These are phyloP conservation scores for Heliconius congener DNA, from an alignment of 1,140 invertebrate genomes.

Conservation along the genomic window DNA sequence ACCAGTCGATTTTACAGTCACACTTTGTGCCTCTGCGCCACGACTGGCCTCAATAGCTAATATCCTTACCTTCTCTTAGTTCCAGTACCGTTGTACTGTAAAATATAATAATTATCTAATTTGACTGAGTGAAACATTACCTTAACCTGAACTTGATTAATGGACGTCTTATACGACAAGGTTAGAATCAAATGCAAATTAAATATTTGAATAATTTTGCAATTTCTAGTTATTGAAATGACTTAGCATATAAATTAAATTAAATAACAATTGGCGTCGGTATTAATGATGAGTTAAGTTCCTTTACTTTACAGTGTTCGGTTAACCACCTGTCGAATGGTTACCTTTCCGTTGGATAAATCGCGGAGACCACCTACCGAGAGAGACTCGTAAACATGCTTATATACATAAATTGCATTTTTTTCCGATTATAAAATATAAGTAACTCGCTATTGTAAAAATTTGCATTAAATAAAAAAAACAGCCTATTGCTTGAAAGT, in stretches of 20 bases:
- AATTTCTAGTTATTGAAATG: conserved; percentile 37
- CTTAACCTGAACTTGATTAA: too few species aligned
- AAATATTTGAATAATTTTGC: too few species aligned
- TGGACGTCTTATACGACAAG: too few species aligned
- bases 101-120: not conserved
- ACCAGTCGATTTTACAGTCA: too few species aligned
- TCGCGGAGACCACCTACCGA: conserved; percentile 67
- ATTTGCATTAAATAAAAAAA: not conserved
- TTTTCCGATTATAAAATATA: conserved; percentile 54
- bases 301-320: conserved; percentile 64
- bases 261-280: conserved; percentile 49
- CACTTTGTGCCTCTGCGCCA: too few species aligned
- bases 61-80: too few species aligned
- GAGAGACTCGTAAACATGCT: conserved; percentile 67
- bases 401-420: conserved; percentile 67
- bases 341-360: conserved; percentile 66
- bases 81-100: not conserved
- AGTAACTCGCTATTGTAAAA: conserved; percentile 48
- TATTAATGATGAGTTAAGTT: conserved; percentile 56
- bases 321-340: conserved; percentile 66
- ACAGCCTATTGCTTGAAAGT: not conserved
- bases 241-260: conserved; percentile 57
- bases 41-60: too few species aligned
- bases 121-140: too few species aligned
- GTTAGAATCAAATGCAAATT: too few species aligned